Percentiles rank a stretch among this genome's conserved stretches.
phyloP scores from a whole-genome alignment of 2,797 vertebrate genomes.

The Rousettus madagascariensis region DNA sequence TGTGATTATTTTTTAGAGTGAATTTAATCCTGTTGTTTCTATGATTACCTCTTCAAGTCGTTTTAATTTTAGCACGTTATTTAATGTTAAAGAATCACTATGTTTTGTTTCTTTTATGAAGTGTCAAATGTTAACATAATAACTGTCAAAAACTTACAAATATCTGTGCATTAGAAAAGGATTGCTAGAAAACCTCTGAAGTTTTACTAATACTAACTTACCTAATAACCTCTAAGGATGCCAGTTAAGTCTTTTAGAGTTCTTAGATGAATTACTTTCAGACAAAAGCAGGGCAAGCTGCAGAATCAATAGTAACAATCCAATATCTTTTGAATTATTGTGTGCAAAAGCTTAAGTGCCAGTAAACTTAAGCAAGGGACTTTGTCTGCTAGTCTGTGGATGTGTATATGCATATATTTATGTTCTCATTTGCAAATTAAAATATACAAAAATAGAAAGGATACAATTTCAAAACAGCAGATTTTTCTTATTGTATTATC shows the following conservation, averaged over 20 bases:
- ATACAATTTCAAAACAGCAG: not conserved
- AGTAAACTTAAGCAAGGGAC: not conserved
- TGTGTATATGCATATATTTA: not conserved
- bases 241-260: not conserved
- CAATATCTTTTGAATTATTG: not conserved
- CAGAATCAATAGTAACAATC: not conserved
- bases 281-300: not conserved
- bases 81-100: not conserved
- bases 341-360: not conserved
- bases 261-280: constrained; percentile 4
- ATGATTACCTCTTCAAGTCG: constrained; percentile 8
- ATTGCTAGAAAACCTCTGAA: not conserved
- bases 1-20: not conserved
- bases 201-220: not conserved
- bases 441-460: not conserved
- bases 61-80: not conserved
- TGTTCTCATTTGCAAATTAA: not conserved
- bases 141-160: constrained; percentile 24
- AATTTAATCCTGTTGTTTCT: not conserved
- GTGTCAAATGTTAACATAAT: not conserved
- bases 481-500: not conserved
- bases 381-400: not conserved
- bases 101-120: not conserved
- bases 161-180: not conserved
- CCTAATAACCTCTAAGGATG: not conserved